phyloP scores from a whole-genome alignment of 2,113 vertebrate genomes.

The Zapornia atra region DNA sequence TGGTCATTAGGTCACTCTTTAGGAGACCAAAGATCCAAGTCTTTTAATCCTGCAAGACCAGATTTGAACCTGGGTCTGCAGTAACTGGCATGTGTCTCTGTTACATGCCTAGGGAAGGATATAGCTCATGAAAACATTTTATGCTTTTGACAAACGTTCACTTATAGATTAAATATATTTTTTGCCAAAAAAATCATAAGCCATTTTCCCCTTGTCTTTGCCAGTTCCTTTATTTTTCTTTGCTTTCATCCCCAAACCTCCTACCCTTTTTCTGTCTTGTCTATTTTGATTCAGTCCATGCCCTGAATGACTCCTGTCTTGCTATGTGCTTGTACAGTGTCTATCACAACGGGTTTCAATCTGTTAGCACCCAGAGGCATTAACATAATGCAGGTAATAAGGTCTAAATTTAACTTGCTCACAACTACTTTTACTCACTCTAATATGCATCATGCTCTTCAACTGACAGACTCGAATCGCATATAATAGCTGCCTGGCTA shows the following conservation, averaged over 20 bases:
- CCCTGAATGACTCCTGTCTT: constrained; percentile 55
- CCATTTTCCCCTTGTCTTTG: background rate
- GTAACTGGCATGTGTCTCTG: background rate
- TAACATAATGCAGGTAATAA: constrained; percentile 69
- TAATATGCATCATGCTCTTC: constrained; percentile 47
- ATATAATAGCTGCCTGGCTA: constrained; percentile 47
- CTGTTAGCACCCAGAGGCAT: constrained; percentile 63
- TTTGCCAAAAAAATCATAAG: constrained; percentile 4
- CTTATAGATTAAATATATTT: constrained; percentile 33
- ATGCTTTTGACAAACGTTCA: constrained; percentile 18
- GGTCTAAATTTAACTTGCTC: constrained; percentile 65
- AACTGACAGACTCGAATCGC: constrained; percentile 12
- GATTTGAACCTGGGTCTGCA: background rate
- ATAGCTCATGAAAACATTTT: background rate
- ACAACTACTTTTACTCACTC: constrained; percentile 49
- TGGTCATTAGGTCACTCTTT: background rate
- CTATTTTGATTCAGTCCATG: constrained; percentile 55
- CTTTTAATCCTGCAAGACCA: background rate
- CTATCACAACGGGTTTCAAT: constrained; percentile 31
- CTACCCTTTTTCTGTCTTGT: constrained; percentile 49
- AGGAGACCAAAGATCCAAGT: background rate
- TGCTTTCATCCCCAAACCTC: constrained; percentile 51
- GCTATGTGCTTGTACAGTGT: constrained; percentile 44
- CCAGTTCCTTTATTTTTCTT: constrained; percentile 38
- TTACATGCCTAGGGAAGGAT: background rate